Evolutionary conservation across 1,140 invertebrate genomes (phyloP), one percentile per base, ranked within the genome.

Genomic region (Pteromalus puparum): DNA sequence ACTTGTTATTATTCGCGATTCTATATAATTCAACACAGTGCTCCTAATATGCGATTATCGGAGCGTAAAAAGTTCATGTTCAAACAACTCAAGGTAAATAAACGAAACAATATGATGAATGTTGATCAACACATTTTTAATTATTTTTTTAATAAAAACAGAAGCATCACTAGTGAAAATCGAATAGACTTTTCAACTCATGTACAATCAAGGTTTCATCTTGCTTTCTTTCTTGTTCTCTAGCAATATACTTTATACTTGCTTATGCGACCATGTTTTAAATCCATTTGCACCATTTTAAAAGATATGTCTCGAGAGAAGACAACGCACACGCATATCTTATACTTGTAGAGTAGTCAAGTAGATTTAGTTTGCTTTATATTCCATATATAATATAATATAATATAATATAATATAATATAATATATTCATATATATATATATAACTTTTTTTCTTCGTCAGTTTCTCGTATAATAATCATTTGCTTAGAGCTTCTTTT

Each of bases 231-330:
- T n/a, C n/a, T n/a, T n/a, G n/a, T 13, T 53, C 48, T 21, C 0
- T 21, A n/a, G 0, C 53, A 1, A 5, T 61, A 61, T n/a, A 53
- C 34, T 46, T 46, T 53, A 18, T 53, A 61, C 53, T 61, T n/a
- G 38, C 38, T 4, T 9, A 42, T 42, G 38, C 9, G 10, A 9
- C 38, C 18, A 61, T n/a, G 21, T 7, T 30, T 70, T 70, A 15
- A 30, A 70, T 12, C 68, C 68, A 26, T 28, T 70, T 70, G 24
- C 68, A 30, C 28, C 1, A 70, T 70, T 70, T 70, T 28, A 70
- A 70, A 70, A 70, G 68, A 70, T 70, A 70, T 70, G 68, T 30
- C 24, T 70, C 24, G 12, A 70, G 68, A 70, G 26, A 30, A 70
- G 68, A 70, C 28, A 30, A 70, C 68, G 24, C 68, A 70, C 68